Base-by-base conservation (phyloP, 2,797 vertebrate species). In the Pangasius macronema region DNA sequence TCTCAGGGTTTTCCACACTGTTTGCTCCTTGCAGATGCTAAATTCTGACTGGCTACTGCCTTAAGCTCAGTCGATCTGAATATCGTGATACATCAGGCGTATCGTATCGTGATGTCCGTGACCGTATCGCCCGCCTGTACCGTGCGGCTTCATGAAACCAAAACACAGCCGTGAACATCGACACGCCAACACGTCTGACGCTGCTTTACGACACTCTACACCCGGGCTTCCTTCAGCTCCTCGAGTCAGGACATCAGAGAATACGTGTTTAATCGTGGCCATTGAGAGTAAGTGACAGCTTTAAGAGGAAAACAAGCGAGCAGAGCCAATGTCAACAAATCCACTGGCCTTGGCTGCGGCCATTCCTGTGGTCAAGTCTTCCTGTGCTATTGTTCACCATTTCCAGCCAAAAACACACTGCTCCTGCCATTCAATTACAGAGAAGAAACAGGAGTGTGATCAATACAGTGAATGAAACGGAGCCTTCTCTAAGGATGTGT, bases 301-400 rank as follows among this genome's bases (percentile, higher is more conserved):
- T 70, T 72, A 72, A 85, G 36, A 51, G 33, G 63, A 87, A 87
- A 79, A 61, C 84, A 87, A 85, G 83, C 59, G 20, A 42, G 46
- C 68, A 79, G 85, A 91, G 84, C 89, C 92, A 91, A 93, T 94
- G 94, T 94, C 94, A 95, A 95, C 94, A 95, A 94, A 93, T 94
- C 94, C 94, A 94, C 94, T 93, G 93, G 94, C 93, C 90, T 94
- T 92, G 94, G 91, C 89, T 42, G 89, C 90, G 86, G 90, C 83
- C 89, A 84, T 27, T 89, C 57, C 88, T n/a, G 90, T 85, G 82
- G 53, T 87, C 57, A 67, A 77, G 79, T 61, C 84, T 79, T 85
- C 55, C 83, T 89, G 89, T 91, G 88, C 91, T 63, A 86, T 61
- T 67, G 87, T 83, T 86, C 84, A 36, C 3, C 79, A 59, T 84